A percentile compares a stretch with the other conserved stretches of the same genome.
phyloP scores from a whole-genome alignment of 2,113 vertebrate genomes.

The Rhipidura dahli region DNA sequence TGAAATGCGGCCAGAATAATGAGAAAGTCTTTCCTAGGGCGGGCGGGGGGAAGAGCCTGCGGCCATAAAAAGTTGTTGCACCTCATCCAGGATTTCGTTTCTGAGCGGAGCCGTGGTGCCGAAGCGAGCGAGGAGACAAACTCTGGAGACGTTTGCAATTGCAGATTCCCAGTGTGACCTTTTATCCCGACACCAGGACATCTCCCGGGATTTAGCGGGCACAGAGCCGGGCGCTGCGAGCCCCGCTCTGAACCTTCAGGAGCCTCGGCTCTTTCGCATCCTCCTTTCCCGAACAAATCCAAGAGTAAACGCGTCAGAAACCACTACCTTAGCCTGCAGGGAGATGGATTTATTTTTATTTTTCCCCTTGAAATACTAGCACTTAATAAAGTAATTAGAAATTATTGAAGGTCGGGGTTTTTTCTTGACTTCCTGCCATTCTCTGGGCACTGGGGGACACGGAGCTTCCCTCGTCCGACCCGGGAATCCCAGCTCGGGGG shows the following conservation, averaged over 20 bases:
- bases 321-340: background rate
- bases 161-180: background rate
- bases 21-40: background rate
- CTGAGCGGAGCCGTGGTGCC: background rate
- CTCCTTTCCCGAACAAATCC: background rate
- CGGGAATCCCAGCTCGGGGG: background rate
- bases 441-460: background rate
- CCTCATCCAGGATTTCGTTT: background rate
- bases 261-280: background rate
- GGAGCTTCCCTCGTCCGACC: background rate
- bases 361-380: background rate
- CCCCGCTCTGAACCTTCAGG: background rate
- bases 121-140: background rate
- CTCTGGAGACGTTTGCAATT: background rate
- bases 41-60: background rate
- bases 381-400: background rate
- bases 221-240: background rate
- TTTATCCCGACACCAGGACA: background rate
- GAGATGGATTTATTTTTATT: background rate
- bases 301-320: background rate
- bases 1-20: background rate
- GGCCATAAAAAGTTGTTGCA: constrained; percentile 1
- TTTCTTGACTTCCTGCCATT: background rate
- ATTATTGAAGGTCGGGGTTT: background rate
- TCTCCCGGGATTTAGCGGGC: background rate